Base-by-base conservation (phyloP, 2,113 vertebrate species). In the Beaufortia kweichowensis region DNA sequence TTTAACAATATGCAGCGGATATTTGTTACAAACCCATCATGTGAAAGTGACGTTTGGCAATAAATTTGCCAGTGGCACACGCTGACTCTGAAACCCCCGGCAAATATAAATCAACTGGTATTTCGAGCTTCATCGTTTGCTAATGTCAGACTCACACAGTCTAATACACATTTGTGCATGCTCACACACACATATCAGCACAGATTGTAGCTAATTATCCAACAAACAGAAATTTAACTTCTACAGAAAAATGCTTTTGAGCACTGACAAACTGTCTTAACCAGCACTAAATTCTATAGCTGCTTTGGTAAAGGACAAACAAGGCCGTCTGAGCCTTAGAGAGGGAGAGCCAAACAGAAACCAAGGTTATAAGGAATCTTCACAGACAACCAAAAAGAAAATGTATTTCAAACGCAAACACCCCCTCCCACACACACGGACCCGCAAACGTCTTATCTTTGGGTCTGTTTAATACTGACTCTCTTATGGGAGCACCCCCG, bases 21-120 rank as follows among this genome's bases (percentile, higher is more conserved):
- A 98, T 98, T 96, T 98, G 95, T 96, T 98, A 98, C 95, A 96
- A 96, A 96, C 95, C 96, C 94, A 95, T 98, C 95, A 95, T 96
- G 95, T 95, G 96, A 95, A 97, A 96, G 94, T 96, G 95, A 97
- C 91, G 88, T 94, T 94, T 92, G 90, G 94, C 94, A 92, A 97
- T 98, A 97, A 96, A 97, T 97, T 89, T 95, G 92, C 89, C 85
- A 91, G 89, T 87, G 91, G 93, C 92, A 92, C 89, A 88, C 88
- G 92, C 91, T 93, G 93, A 93, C 94, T 93, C 75, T 59, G 66
- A 89, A 92, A 90, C 90, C 90, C 87, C 84, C 87, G 82, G 92
- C 90, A 88, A 89, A 92, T 93, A 96, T 98, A 96, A 95, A 98
- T 97, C 95, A 95, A 87, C 87, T 89, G 89, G 89, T 92, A 91